Conservation (phyloP, 2,888 invertebrate genomes). For the Scaeva pyrastri region DNA sequence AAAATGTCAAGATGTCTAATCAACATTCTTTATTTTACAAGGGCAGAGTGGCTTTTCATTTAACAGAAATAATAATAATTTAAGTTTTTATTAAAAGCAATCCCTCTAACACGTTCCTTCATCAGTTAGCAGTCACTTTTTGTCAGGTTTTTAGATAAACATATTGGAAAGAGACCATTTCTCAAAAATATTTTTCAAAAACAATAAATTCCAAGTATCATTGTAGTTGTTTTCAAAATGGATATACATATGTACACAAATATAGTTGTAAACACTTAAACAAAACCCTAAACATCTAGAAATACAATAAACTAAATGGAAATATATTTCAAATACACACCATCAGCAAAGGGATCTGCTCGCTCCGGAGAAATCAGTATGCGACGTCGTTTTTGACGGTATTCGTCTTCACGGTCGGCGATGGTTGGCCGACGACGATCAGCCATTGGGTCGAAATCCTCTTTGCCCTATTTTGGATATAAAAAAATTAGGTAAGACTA, state of each 20-base stretch:
- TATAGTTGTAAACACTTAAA: slow-evolving; percentile 49
- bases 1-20: too few species aligned
- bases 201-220: slow-evolving; percentile 53
- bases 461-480: slow-evolving; percentile 88
- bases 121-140: not conserved
- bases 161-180: not conserved
- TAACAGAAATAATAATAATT: not conserved
- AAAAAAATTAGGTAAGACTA: not conserved
- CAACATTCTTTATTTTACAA: too few species aligned
- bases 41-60: too few species aligned
- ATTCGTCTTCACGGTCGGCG: slow-evolving; percentile 98
- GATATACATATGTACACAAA: slow-evolving; percentile 34
- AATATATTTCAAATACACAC: slow-evolving; percentile 85
- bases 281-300: slow-evolving; percentile 53
- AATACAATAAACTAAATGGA: not conserved
- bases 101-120: not conserved
- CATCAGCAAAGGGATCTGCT: slow-evolving; percentile 98
- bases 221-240: slow-evolving; percentile 42
- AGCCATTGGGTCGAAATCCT: slow-evolving; percentile 97
- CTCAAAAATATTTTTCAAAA: not conserved
- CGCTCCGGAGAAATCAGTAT: slow-evolving; percentile 98
- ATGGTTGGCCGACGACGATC: slow-evolving; percentile 96
- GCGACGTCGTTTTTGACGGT: slow-evolving; percentile 93
- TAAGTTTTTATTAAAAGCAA: not conserved
- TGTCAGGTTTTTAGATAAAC: not conserved